These are phyloP conservation scores for Momotus momota DNA, from an alignment of 2,797 vertebrate genomes.

Conservation along the genomic window DNA sequence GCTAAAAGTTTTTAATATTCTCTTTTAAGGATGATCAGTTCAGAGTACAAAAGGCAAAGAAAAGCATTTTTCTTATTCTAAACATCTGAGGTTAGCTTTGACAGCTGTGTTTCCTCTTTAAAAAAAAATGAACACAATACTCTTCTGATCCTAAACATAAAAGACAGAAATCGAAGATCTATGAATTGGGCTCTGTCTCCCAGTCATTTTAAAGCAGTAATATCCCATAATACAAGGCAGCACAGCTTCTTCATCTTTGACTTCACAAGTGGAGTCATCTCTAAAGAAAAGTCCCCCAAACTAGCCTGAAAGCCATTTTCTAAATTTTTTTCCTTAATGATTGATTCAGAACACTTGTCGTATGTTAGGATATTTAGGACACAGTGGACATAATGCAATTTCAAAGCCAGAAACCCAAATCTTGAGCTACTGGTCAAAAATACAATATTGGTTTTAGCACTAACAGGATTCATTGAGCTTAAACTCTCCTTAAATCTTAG, in stretches of 20 bases:
- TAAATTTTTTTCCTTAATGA: background rate
- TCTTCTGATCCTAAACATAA: background rate
- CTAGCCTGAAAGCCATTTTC: background rate
- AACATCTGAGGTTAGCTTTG: background rate
- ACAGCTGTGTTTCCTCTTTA: background rate
- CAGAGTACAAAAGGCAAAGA: background rate
- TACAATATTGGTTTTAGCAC: background rate
- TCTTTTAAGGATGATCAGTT: background rate
- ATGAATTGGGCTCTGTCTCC: background rate
- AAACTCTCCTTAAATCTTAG: background rate
- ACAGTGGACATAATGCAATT: background rate
- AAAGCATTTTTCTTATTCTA: background rate
- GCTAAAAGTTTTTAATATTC: background rate
- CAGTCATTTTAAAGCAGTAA: background rate
- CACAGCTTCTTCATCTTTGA: background rate
- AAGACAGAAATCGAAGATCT: background rate
- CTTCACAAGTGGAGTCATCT: background rate
- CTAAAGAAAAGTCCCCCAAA: background rate
- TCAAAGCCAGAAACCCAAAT: background rate
- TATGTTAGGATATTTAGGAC: background rate
- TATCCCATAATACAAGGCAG: background rate
- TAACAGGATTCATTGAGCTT: background rate
- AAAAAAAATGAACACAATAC: background rate
- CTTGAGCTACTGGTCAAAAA: background rate
- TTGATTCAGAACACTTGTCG: background rate